Base-by-base conservation (phyloP, 2,797 vertebrate genomes). In the Melanotaenia nigrans region DNA sequence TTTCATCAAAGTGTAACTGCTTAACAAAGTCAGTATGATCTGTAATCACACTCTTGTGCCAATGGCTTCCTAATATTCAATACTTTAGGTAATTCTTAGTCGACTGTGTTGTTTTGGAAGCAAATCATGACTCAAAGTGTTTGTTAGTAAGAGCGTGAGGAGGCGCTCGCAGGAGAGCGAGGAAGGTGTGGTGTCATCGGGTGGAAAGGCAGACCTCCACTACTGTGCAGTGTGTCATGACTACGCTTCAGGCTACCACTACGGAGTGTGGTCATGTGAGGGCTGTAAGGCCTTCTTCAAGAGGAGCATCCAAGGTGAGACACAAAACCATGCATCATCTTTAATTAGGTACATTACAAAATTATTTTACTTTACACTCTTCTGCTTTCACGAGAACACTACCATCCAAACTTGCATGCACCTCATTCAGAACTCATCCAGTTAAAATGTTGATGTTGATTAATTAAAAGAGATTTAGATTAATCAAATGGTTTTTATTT, bases 281-380 rank as follows among this genome's bases (percentile, higher is more conserved):
- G 98, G 98, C 18, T 99, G 98, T 74, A 99, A 99, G 89, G 98
- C 98, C 20, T 99, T 99, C 90, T 99, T 99, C 89, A 99, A 99
- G 92, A 96, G 98, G 88, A 99, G 98, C 90, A 99, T 99, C 88
- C 98, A 99, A 97, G 97, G 98, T 99, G 93, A 84, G 72, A 22
- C n/a, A 2, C 22, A 70, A 5, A 58, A 70, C 4, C 36, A 16
- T 13, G 3, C 20, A 11, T 32, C 16, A 11, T 35, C 18, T 24
- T 2, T 61, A 18, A 16, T 7, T 70, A 40, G 22, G 11, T 35
- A 13, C 4, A 13, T 14, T 4, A 40, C 3, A 14, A 40, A 14
- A 13, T 13, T 40, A 14, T 56, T 56, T 57, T 58, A 12, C 12
- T 60, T 38, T 22, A 8, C 3, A 8, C n/a, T 22, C 8, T 25